Evolutionary conservation across 2,888 invertebrate genomes (phyloP).

Genomic region (Platycheirus albimanus): DNA sequence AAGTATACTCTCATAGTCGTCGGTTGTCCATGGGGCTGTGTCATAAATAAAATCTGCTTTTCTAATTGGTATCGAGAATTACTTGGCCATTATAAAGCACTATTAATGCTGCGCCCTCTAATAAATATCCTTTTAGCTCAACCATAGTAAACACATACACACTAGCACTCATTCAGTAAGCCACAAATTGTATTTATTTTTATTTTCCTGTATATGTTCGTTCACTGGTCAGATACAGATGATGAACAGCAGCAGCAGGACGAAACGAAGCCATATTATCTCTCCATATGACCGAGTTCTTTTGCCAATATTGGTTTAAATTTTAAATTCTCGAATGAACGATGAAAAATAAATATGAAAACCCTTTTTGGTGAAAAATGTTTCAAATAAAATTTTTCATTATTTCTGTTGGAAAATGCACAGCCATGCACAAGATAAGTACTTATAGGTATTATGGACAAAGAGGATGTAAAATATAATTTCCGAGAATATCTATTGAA

Average conservation of each 20-base stretch:
- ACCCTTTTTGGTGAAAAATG: too few relatives aligned
- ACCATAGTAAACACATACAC: too few relatives aligned
- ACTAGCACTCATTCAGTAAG: too few relatives aligned
- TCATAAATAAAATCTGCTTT: constrained; percentile 39
- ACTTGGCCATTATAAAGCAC: constrained; percentile 30
- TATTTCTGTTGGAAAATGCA: constrained; percentile 18
- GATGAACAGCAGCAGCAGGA: constrained; percentile 9
- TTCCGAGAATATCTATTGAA: too few relatives aligned
- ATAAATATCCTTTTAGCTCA: too few relatives aligned
- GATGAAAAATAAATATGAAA: background rate
- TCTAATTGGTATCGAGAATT: constrained; percentile 55
- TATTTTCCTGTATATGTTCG: too few relatives aligned
- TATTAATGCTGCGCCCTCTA: background rate
- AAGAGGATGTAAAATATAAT: too few relatives aligned
- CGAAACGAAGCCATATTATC: background rate
- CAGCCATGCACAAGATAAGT: too few relatives aligned
- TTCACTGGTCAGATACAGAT: constrained; percentile 16
- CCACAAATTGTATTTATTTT: too few relatives aligned
- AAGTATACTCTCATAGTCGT: too few relatives aligned
- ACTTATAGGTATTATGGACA: too few relatives aligned
- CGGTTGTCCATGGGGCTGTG: too few relatives aligned
- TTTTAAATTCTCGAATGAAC: constrained; percentile 25
- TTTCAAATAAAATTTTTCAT: constrained; percentile 45
- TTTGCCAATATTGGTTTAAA: constrained; percentile 46
- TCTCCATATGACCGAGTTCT: constrained; percentile 34